Evolutionary conservation across 2,113 vertebrate species (phyloP).

Genomic region (Motacilla alba): DNA sequence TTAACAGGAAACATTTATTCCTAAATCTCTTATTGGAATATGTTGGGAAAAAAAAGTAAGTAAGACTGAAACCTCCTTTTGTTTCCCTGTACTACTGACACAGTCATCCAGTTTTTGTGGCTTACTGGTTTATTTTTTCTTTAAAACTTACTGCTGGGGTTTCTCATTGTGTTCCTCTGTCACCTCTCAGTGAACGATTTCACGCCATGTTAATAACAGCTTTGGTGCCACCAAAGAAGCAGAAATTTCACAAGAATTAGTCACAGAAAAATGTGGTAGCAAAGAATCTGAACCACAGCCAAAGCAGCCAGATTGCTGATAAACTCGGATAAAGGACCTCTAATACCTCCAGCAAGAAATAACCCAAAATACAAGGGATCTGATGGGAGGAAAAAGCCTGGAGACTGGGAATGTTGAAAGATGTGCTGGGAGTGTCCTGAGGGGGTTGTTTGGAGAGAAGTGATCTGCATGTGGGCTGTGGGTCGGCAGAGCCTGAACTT

Average conservation of each 20-base stretch:
- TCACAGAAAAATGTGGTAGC: neutral
- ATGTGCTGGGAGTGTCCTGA: neutral
- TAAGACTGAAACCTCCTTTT: neutral
- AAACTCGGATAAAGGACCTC: neutral
- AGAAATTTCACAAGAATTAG: neutral
- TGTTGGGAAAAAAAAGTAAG: neutral
- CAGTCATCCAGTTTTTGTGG: neutral
- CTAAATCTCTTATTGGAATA: neutral
- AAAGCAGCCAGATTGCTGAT: neutral
- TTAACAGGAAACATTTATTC: neutral
- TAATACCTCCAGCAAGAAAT: conserved; percentile 22
- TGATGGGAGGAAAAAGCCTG: neutral
- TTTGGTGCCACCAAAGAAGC: neutral
- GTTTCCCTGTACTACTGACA: neutral
- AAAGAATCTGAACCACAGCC: neutral
- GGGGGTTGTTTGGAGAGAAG: neutral
- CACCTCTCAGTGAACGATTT: neutral
- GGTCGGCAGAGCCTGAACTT: neutral
- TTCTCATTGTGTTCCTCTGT: neutral
- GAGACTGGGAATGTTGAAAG: neutral
- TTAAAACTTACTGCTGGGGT: neutral
- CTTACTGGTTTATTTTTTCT: conserved; percentile 6
- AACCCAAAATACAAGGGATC: neutral
- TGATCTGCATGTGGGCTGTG: neutral
- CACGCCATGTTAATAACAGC: neutral